Evolutionary conservation across 2,797 vertebrate species (phyloP).

Genomic region (Champsocephalus esox): DNA sequence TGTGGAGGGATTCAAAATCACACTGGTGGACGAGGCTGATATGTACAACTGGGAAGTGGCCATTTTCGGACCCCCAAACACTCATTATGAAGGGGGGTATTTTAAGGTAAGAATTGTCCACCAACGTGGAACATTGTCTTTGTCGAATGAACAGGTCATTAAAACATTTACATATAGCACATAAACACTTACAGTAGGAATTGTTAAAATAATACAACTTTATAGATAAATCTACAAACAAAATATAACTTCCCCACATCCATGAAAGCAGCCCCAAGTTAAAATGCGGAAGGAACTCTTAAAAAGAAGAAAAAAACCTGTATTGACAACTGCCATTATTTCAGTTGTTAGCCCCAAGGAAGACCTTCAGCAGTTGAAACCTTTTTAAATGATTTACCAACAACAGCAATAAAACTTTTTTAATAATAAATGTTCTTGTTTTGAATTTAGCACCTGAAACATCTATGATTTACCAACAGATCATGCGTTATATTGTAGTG

Average conservation of each 20-base stretch:
- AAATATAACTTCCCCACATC: background rate
- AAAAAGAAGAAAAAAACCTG: too few relatives aligned
- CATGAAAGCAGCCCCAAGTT: background rate
- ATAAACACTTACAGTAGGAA: too few relatives aligned
- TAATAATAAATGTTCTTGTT: too few relatives aligned
- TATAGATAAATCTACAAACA: background rate
- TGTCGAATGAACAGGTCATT: background rate
- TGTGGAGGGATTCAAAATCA: conserved; percentile 97
- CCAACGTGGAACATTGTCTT: background rate
- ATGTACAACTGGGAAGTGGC: conserved; percentile 99
- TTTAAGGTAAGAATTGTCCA: conserved; percentile 90
- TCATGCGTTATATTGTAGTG: background rate
- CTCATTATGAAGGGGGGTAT: conserved; percentile 96
- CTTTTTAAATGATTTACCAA: too few relatives aligned
- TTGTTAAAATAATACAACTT: background rate
- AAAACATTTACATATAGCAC: background rate
- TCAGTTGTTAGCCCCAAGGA: too few relatives aligned
- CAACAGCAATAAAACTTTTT: too few relatives aligned
- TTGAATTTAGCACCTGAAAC: too few relatives aligned
- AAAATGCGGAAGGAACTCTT: background rate
- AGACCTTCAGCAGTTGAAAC: too few relatives aligned
- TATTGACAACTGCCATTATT: too few relatives aligned
- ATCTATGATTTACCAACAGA: too few relatives aligned
- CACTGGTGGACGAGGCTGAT: conserved; percentile 95
- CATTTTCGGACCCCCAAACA: conserved; percentile 97